Base-by-base conservation (phyloP, 2,888 invertebrate species). In the Eurytoma adleriae region DNA sequence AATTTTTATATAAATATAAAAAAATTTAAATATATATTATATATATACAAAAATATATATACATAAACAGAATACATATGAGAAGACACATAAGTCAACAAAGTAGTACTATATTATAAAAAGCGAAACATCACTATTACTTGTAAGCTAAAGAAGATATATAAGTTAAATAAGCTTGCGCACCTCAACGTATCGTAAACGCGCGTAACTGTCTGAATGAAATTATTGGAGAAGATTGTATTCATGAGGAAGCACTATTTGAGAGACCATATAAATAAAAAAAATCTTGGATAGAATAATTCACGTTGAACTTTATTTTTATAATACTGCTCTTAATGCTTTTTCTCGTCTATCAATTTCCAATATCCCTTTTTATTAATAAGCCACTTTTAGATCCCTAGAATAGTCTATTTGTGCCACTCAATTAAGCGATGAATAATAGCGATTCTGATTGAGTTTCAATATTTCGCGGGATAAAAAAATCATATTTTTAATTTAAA, bases 1-100 rank as follows among this genome's bases (percentile, higher is more conserved):
- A 85, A 84, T 84, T 85, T 87, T 84, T 84, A 85, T 86, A 86
- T 85, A 84, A 86, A 86, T 84, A 85, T 83, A 70, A 79, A 79
- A 54, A 67, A 50, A 54, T 68, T 76, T 83, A 82, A 83, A 80
- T 84, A 79, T 80, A 73, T 73, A 79, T 75, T 82, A 82, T 64
- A 78, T 20, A 83, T 70, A 79, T 67, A 71, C 40, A 70, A 83
- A 59, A 64, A 66, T 18, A 69, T 50, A 73, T 79, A 72, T 54
- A 77, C 48, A 61, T 62, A 59, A 66, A 68, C 69, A 69, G 61
- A 79, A 40, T 40, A 40, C 40, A 40, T 40, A 40, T 40, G 40
- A 40, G 40, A 72, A 69, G 50, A 70, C 69, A 76, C 40, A 79
- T 71, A 80, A 80, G 71, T 72, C 75, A 83, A 80, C 78, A 80